phyloP scores from a whole-genome alignment of 92 coral and sea anemone species.

The Phenganax subtilis region DNA sequence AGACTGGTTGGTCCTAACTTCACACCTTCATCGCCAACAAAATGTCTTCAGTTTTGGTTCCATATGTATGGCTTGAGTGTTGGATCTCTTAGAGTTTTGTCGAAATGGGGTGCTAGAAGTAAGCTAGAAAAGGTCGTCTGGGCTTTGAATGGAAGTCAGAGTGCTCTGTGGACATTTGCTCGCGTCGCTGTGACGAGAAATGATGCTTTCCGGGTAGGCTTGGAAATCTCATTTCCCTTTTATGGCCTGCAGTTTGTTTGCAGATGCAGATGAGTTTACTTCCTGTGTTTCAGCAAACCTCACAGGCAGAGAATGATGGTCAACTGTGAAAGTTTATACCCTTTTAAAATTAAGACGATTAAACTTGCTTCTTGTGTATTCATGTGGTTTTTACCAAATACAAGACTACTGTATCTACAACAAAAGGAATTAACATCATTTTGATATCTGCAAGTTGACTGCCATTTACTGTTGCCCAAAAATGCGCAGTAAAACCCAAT shows the following conservation, averaged over 20 bases:
- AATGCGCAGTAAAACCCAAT: background rate
- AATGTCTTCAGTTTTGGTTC: conserved; percentile 87
- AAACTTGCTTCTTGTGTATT: too few relatives aligned
- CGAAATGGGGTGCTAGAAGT: conserved; percentile 79
- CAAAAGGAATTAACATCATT: too few relatives aligned
- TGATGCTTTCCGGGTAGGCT: conserved; percentile 22
- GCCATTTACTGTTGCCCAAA: too few relatives aligned
- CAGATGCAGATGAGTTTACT: too few relatives aligned
- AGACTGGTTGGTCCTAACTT: conserved; percentile 72
- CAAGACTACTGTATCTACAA: too few relatives aligned
- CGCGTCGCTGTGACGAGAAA: conserved; percentile 61
- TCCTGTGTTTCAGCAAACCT: too few relatives aligned
- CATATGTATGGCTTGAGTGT: conserved; percentile 84
- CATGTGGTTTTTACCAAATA: too few relatives aligned
- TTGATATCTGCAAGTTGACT: too few relatives aligned
- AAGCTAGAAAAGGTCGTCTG: conserved; percentile 64
- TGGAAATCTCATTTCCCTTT: background rate
- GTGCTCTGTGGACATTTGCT: conserved; percentile 65
- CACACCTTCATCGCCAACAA: conserved; percentile 54
- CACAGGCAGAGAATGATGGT: background rate
- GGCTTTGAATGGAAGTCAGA: conserved; percentile 73
- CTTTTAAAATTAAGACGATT: too few relatives aligned
- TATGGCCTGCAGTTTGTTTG: too few relatives aligned
- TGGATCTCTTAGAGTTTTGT: conserved; percentile 67
- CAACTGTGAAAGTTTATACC: background rate